These are phyloP conservation scores for Chamaea fasciata DNA, from an alignment of 2,113 vertebrate genomes.

Conservation along the genomic window DNA sequence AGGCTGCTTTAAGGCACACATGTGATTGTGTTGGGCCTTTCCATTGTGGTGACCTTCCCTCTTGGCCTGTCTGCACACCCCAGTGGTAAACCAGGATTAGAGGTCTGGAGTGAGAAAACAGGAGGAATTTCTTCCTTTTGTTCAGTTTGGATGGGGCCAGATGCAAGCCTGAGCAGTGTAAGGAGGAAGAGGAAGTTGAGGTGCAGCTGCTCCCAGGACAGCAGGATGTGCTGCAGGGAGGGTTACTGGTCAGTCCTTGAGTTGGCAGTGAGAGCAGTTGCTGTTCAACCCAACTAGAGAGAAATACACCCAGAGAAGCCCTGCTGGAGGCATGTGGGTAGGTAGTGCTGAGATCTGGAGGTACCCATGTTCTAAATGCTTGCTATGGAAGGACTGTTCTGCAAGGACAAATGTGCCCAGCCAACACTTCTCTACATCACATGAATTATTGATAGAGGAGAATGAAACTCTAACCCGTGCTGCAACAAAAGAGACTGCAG, in stretches of 20 bases:
- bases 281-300: not conserved
- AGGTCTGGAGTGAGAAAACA: not conserved
- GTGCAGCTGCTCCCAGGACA: not conserved
- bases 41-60: not conserved
- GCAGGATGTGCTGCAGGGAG: not conserved
- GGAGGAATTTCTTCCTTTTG: not conserved
- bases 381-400: accelerated
- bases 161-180: not conserved
- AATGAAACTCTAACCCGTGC: not conserved
- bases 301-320: not conserved
- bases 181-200: not conserved
- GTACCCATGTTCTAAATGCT: not conserved
- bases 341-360: not conserved
- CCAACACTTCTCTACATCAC: not conserved
- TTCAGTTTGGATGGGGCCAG: not conserved
- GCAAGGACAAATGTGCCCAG: not conserved
- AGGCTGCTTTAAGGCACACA: not conserved
- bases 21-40: accelerated
- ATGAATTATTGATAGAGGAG: not conserved
- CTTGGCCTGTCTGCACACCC: accelerated
- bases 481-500: not conserved
- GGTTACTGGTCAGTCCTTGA: not conserved
- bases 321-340: accelerated
- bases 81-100: accelerated
- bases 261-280: not conserved